phyloP scores from a whole-genome alignment of 2,888 invertebrate genomes.

The Bombylius major region DNA sequence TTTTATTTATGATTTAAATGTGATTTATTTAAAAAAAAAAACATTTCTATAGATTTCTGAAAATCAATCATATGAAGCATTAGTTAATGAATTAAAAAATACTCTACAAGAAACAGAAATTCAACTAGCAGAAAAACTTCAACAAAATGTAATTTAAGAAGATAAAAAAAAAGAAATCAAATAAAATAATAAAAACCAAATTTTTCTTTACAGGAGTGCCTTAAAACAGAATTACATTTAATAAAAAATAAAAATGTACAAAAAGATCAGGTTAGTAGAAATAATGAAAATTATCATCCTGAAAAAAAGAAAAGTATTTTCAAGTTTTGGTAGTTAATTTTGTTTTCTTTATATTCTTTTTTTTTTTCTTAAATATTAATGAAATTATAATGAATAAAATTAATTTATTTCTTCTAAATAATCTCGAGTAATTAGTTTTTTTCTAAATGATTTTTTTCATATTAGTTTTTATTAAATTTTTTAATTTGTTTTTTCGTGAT shows the following conservation, averaged over 20 bases:
- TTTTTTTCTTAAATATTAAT: background rate
- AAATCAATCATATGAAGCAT: conserved; percentile 6
- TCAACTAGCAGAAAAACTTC: conserved; percentile 1
- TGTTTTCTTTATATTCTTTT: too few species aligned
- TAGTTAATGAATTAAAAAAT: conserved; percentile 7
- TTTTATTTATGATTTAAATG: background rate
- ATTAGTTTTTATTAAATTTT: too few species aligned
- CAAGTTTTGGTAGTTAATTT: conserved; percentile 5
- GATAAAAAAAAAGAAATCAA: background rate
- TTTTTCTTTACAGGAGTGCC: conserved; percentile 3
- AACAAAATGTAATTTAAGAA: conserved; percentile 8
- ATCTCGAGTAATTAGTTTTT: too few species aligned
- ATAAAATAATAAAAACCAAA: background rate
- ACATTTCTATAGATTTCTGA: background rate
- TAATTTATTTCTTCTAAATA: too few species aligned
- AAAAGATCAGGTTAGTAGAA: conserved; percentile 13
- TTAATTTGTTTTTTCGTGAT: too few species aligned
- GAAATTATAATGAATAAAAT: too few species aligned
- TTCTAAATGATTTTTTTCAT: too few species aligned
- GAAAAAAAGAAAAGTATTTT: conserved; percentile 6
- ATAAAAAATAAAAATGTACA: conserved; percentile 4
- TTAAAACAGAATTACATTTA: conserved; percentile 5
- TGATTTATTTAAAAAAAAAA: too few species aligned
- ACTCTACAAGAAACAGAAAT: conserved; percentile 4
- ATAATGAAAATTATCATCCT: background rate